Evolutionary conservation across 2,888 invertebrate species (phyloP), one percentile per base, ranked within the genome.

Genomic region (Caenorhabditis zanzibari): DNA sequence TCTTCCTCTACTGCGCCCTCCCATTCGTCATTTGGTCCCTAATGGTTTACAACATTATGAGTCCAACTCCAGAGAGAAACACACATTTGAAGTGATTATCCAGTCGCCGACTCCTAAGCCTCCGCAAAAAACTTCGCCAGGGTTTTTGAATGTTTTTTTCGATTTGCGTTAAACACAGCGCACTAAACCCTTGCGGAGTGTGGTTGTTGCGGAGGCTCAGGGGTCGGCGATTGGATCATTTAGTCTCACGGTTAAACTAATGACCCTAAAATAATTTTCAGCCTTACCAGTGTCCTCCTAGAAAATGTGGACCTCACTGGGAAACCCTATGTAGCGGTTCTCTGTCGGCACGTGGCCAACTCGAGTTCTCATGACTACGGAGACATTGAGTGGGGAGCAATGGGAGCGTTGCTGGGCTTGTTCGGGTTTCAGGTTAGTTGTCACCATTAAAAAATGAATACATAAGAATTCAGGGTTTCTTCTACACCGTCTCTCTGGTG

Each of bases 61-160:
- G 28, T 4, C 77, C 77, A n/a, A 56, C 44, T 28, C 54, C 44
- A 2, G 77, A 61, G 32, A 69, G 24, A 71, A 63, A 69, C 0
- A 54, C n/a, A 0, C 56, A 77, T 28, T 54, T 77, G 59, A 76
- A 76, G 76, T 76, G n/a, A n/a, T n/a, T n/a, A n/a, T n/a, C n/a
- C n/a, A n/a, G n/a, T n/a, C n/a, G n/a, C n/a, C n/a, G n/a, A n/a
- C n/a, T n/a, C n/a, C n/a, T n/a, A n/a, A n/a, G n/a, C n/a, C n/a
- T n/a, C n/a, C n/a, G n/a, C n/a, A n/a, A n/a, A n/a, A n/a, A n/a
- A n/a, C n/a, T n/a, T n/a, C n/a, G n/a, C n/a, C n/a, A n/a, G n/a
- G n/a, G n/a, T n/a, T n/a, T n/a, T n/a, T n/a, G n/a, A n/a, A n/a
- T n/a, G n/a, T n/a, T n/a, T n/a, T n/a, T n/a, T n/a, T n/a, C n/a